These are phyloP conservation scores for Dermatemys mawii DNA, from an alignment of 2,113 vertebrate genomes.

Conservation along the genomic window DNA sequence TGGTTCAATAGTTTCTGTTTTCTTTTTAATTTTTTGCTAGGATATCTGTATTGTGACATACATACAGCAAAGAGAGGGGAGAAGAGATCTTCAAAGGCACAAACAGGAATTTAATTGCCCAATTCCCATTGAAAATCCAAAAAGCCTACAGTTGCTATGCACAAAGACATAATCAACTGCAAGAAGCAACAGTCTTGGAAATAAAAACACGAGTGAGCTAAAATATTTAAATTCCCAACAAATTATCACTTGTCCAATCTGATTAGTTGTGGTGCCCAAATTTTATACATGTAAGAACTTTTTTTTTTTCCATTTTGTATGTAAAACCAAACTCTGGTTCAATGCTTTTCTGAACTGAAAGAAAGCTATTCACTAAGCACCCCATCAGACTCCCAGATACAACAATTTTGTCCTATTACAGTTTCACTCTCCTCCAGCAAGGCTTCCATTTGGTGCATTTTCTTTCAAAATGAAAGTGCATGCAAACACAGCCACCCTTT, in stretches of 20 bases:
- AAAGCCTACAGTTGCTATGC: background rate
- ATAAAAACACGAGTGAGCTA: background rate
- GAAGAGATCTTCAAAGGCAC: background rate
- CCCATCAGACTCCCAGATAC: background rate
- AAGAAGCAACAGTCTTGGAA: background rate
- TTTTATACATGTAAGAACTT: background rate
- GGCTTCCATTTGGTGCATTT: background rate
- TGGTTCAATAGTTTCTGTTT: background rate
- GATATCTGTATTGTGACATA: background rate
- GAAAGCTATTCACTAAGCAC: background rate
- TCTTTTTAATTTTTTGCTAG: background rate
- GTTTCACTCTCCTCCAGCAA: too few relatives aligned
- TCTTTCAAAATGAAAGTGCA: background rate
- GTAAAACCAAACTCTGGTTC: background rate
- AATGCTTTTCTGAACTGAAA: background rate
- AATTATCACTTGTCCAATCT: background rate
- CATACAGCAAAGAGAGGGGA: background rate
- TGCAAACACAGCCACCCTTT: fast-evolving
- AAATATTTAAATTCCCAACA: background rate
- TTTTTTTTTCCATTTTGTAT: background rate
- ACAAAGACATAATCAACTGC: background rate
- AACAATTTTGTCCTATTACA: too few relatives aligned
- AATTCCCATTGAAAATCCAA: background rate
- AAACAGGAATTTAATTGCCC: background rate
- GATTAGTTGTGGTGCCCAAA: background rate